Evolutionary conservation across 2,797 vertebrate species (phyloP), one percentile per base, ranked within the genome.

Genomic region (Rousettus madagascariensis): DNA sequence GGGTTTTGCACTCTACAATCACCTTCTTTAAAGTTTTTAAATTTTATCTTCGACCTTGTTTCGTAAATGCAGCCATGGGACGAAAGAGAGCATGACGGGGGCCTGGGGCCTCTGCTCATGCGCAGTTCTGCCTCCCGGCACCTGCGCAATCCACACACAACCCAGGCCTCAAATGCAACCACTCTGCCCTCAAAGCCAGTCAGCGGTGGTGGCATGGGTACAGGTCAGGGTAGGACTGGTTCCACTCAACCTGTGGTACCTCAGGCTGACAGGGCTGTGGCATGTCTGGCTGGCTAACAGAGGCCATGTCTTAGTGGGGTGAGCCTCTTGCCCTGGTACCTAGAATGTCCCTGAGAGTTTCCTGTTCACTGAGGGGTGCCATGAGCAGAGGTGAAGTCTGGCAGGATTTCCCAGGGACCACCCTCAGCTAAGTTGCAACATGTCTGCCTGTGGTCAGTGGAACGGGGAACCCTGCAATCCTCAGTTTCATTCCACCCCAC

Each of bases 111-210:
- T 80, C 33, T 86, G 53, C 36, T 84, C 26, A 1, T 6, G 16
- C 1, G 3, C 1, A 3, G 6, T 74, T 78, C 59, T 36, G 7
- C 15, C 10, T 82, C 46, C 43, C n/a, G 16, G 36, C 1, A 1
- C 20, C n/a, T 15, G 28, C 51, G 36, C 0, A 0, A 55, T 33
- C 19, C 28, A 1, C 1, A 3, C 11, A 36, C 1, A 8, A 38
- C 33, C 77, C 1, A 0, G 30, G 28, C 15, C 16, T n/a, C 51
- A 72, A 2, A 7, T 43, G 51, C 24, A 36, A 8, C 33, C 26
- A 5, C 4, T 2, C 24, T 55, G n/a, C 59, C 68, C 30, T 69
- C 55, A 9, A 19, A 57, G 15, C 66, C 57, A 86, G 38, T 26
- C 51, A 63, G 49, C 66, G 36, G 12, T 46, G 46, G 13, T 1